Conservation (phyloP, 2,797 vertebrate species). For the Ctenopoma multispine region DNA sequence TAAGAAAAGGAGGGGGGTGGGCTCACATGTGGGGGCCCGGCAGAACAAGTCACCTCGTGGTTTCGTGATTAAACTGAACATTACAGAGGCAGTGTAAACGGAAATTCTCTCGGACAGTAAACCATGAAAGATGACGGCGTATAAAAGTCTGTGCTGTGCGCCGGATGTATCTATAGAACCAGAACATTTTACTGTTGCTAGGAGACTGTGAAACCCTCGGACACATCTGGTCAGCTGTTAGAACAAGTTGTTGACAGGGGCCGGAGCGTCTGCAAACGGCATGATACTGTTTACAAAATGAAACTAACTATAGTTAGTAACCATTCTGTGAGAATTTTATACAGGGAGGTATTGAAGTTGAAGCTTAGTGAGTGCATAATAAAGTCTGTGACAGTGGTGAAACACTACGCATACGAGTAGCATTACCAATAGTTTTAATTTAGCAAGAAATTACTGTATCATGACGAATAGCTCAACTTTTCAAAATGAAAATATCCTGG, state of each 20-base stretch:
- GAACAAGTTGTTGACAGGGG: slow-evolving; percentile 64
- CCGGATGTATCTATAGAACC: slow-evolving; percentile 36
- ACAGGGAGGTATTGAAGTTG: not conserved
- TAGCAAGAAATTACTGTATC: not conserved
- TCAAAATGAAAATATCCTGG: slow-evolving; percentile 51
- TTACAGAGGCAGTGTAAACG: not conserved
- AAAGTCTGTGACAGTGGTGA: not conserved
- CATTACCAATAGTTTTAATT: not conserved
- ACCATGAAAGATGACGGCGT: slow-evolving; percentile 18
- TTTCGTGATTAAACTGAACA: not conserved
- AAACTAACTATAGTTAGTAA: too few species aligned
- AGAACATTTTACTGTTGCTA: slow-evolving; percentile 73
- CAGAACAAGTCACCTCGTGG: not conserved
- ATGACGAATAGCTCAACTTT: slow-evolving; percentile 27
- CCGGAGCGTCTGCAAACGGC: slow-evolving; percentile 45
- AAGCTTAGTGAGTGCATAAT: not conserved
- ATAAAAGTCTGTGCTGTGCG: slow-evolving; percentile 17
- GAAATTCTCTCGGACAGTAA: slow-evolving; percentile 27
- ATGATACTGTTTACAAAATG: slow-evolving; percentile 46
- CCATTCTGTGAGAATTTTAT: not conserved
- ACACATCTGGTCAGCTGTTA: slow-evolving; percentile 77
- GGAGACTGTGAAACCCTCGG: slow-evolving; percentile 71
- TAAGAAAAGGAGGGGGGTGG: not conserved
- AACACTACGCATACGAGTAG: not conserved
- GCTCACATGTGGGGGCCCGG: not conserved